These are phyloP conservation scores for Cercopithecus mona DNA, from an alignment of 2,113 vertebrate genomes.

Conservation along the genomic window DNA sequence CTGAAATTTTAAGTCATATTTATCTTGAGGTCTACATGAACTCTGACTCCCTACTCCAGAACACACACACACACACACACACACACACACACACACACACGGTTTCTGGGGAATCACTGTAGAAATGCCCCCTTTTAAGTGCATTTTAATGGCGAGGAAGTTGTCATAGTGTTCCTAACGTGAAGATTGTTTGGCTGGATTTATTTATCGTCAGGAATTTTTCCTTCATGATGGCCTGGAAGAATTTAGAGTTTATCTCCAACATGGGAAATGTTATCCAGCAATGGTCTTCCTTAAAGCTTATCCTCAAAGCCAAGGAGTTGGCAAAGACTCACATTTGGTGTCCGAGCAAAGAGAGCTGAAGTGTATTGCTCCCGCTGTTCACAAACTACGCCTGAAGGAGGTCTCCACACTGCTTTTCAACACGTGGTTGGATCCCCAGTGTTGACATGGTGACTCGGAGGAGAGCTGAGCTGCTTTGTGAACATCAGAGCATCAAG, in stretches of 20 bases:
- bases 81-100: background rate
- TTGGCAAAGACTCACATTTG: conserved; percentile 49
- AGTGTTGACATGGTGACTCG: conserved; percentile 44
- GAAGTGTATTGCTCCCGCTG: conserved; percentile 72
- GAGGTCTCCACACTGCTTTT: conserved; percentile 69
- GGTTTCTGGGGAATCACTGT: background rate
- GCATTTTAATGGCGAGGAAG: background rate
- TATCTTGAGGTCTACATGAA: background rate
- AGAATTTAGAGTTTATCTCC: conserved; percentile 59
- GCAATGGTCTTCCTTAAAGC: conserved; percentile 58
- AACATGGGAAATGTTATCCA: conserved; percentile 52
- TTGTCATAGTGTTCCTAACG: background rate
- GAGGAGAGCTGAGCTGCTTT: background rate
- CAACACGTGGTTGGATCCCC: conserved; percentile 67
- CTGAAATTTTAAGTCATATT: background rate
- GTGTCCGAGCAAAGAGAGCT: conserved; percentile 71
- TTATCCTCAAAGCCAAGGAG: conserved; percentile 48
- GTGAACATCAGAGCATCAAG: conserved; percentile 55
- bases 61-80: background rate
- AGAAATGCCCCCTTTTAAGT: background rate
- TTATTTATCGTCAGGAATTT: conserved; percentile 52
- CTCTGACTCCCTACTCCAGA: background rate
- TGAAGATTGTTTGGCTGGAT: conserved; percentile 36
- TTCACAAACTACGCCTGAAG: conserved; percentile 72
- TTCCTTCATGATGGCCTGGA: conserved; percentile 57